Evolutionary conservation across 2,797 vertebrate genomes (phyloP).

Genomic region (Vespertilio murinus): DNA sequence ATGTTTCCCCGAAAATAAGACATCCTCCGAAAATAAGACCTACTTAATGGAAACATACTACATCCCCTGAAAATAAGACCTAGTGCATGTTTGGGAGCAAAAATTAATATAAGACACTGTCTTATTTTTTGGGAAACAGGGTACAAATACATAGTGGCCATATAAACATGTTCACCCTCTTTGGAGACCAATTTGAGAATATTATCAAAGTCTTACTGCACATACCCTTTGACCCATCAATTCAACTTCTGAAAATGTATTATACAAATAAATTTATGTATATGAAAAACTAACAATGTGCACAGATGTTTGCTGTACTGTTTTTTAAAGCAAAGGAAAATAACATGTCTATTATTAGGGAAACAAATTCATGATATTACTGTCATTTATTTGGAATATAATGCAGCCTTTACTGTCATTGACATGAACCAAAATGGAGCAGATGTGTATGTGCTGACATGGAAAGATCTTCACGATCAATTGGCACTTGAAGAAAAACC

Average conservation of each 20-base stretch:
- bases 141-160: not conserved
- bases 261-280: not conserved
- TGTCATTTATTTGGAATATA: conserved; percentile 11
- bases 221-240: not conserved
- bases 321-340: conserved; percentile 43
- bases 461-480: not conserved
- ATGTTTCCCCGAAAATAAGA: too few species aligned
- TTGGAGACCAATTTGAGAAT: not conserved
- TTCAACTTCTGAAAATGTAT: conserved; percentile 7
- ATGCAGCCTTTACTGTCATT: not conserved
- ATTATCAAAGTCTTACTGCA: not conserved
- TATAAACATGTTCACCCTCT: not conserved
- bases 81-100: too few species aligned
- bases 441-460: not conserved
- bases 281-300: not conserved
- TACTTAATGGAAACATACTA: too few species aligned
- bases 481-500: not conserved
- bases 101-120: too few species aligned
- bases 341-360: not conserved
- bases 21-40: too few species aligned
- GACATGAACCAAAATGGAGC: not conserved
- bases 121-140: too few species aligned
- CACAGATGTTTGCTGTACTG: not conserved
- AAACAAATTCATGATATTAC: not conserved
- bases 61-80: too few species aligned